Base-by-base conservation (phyloP, 2,113 vertebrate genomes). In the Australoheros scitulus region DNA sequence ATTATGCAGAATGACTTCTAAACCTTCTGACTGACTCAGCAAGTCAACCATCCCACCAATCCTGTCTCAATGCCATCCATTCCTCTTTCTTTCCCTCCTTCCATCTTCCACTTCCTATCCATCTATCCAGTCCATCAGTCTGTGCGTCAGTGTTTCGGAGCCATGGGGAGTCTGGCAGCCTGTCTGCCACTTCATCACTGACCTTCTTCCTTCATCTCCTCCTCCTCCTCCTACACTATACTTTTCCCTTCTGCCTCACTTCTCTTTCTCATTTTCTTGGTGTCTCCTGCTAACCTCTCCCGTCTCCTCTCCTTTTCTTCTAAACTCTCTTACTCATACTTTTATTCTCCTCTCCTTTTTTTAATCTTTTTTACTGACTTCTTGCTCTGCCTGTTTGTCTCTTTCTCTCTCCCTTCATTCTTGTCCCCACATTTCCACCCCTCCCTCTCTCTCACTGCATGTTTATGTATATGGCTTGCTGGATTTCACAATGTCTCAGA, bases 181-280 rank as follows among this genome's bases (percentile, higher is more conserved):
- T 76, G 80, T 87, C 87, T 87, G 81, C 79, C 87, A 87, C 90
- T 91, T 92, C 89, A 87, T 91, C 80, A 81, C 82, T 88, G 87
- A 91, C 91, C 90, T 90, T 92, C 85, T 82, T 90, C 79, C 74
- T 82, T 70, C 84, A 81, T 78, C 85, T 86, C 61, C 61, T 88
- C 78, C 79, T 86, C 81, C 64, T 89, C 79, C 76, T 77, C 86
- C 80, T 24, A 81, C 84, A 79, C 59, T 76, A 36, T 80, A 76
- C 79, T 81, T 60, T 79, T 41, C 60, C 80, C 55, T 61, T n/a
- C 81, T 80, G 76, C 61, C 63, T 85, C 56, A 22, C 77, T 76
- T 68, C 76, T 26, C 29, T 91, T 29, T 78, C 87, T 90, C 89
- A 85, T 89, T 90, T 88, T 34, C 79, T 88, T 59, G 26, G 52